Evolutionary conservation across 2,113 vertebrate species (phyloP), one percentile per base, ranked within the genome.

Genomic region (Isichthys henryi): DNA sequence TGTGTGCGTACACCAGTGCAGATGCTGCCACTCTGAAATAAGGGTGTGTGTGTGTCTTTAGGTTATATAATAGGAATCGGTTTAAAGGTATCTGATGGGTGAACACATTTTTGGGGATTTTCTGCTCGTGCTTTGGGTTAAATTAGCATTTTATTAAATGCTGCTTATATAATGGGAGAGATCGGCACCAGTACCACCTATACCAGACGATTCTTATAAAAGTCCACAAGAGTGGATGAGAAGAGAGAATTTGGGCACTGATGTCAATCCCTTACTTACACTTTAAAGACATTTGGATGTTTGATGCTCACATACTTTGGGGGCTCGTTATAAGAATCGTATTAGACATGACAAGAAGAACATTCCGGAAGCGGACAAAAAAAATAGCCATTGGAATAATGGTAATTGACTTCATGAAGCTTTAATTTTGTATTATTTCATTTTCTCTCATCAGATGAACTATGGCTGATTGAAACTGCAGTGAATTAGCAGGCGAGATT

Each of bases 391-490:
- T 8, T 50, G 27, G 46, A 49, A 56, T 89, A 82, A 56, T 56
- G 70, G 50, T 50, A 35, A 87, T 87, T 53, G 31, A 53, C 85
- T 80, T 83, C 49, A 53, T 39, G 21, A 82, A 82, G 88, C 27
- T 82, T 87, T 53, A 46, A 52, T 89, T 89, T 27, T 7, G 35
- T 39, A 53, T 88, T 53, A 82, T 82, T 89, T 89, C 27, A 82
- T 50, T 88, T 77, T 50, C 48, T 7, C 31, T 8, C 52, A 58
- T 88, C n/a, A 13, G 23, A 77, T 80, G 46, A 88, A 50, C 77
- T 49, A 89, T 82, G 49, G 49, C 77, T 56, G 17, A 89, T 89
- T 89, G 88, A 89, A 83, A 82, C 31, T n/a, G 31, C 35, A 52
- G 49, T 48, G 49, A 89, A 82, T 83, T 77, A 82, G 88, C 88